Conservation (phyloP, 2,797 vertebrate genomes). For the Smutsia temminckii region DNA sequence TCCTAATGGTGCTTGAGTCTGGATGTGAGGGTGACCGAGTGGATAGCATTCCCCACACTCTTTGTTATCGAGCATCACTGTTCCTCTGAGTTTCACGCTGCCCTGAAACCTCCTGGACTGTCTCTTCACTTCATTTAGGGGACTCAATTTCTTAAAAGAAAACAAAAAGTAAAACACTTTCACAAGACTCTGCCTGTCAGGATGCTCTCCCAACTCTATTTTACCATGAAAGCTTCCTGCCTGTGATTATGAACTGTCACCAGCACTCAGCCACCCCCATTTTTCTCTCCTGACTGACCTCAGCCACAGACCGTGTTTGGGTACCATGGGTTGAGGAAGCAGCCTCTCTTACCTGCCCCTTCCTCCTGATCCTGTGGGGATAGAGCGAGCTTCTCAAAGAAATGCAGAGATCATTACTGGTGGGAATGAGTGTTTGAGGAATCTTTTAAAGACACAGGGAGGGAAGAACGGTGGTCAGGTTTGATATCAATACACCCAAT, state of each 20-base stretch:
- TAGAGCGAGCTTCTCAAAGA: background rate
- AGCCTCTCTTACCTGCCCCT: background rate
- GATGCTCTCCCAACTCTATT: background rate
- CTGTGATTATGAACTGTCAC: background rate
- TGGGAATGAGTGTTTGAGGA: background rate
- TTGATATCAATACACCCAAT: background rate
- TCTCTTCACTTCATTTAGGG: background rate
- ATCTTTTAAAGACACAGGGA: background rate
- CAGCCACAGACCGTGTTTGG: background rate
- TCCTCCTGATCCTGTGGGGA: background rate
- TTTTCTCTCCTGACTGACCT: background rate
- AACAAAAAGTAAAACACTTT: background rate
- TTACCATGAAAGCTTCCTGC: background rate
- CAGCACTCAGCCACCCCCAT: background rate
- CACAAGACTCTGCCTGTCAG: background rate
- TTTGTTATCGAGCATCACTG: background rate
- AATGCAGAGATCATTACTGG: background rate
- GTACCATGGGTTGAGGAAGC: background rate
- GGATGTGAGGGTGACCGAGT: background rate
- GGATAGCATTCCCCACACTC: background rate
- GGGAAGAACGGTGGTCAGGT: background rate
- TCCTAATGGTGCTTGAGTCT: background rate
- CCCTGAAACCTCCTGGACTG: background rate
- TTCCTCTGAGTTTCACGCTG: background rate
- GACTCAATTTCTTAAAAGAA: background rate